Base-by-base conservation (phyloP, 1,140 invertebrate species). In the Zaprionus davidi region DNA sequence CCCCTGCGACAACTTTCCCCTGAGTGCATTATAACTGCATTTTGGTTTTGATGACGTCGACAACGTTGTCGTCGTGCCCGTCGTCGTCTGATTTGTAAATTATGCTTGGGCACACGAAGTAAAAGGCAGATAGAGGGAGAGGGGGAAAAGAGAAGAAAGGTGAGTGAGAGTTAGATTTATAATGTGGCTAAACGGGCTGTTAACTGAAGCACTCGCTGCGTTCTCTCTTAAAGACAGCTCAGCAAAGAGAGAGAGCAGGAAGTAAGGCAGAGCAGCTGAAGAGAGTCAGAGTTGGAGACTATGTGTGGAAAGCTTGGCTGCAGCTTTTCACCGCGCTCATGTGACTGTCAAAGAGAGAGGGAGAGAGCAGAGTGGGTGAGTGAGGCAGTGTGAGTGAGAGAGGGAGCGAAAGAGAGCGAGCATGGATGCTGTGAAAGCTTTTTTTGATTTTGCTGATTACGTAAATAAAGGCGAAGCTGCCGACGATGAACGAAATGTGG, bases 1-100 rank as follows among this genome's bases (percentile, higher is more conserved):
- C 46, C 22, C 34, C 51, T 34, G 12, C 24, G 24, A 28, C 13
- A 56, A 34, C 59, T 24, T 36, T 49, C 65, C 55, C 59, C 66
- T 46, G 76, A 85, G 85, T 90, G 85, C 85, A 90, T 85, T 90
- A 90, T 90, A 90, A 90, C 85, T 90, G 85, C 85, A 88, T 88
- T 88, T 90, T 90, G 85, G 78, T 79, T 90, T 90, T 88, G 85
- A 90, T 88, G 85, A 90, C 85, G 85, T 88, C 81, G 84, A 88
- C 81, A 83, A 77, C 70, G 65, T 64, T 78, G 79, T 79, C 64
- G 83, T 71, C 72, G 78, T 59, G n/a, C 46, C 15, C 38, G 59
- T 53, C 17, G 31, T 74, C 34, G 74, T 78, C 82, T 84, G 82
- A 84, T 81, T 84, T 84, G 78, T 84, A 85, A 84, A 85, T 84